Evolutionary conservation across 2,113 vertebrate genomes (phyloP), one percentile per base, ranked within the genome.

Genomic region (Tetrao urogallus): DNA sequence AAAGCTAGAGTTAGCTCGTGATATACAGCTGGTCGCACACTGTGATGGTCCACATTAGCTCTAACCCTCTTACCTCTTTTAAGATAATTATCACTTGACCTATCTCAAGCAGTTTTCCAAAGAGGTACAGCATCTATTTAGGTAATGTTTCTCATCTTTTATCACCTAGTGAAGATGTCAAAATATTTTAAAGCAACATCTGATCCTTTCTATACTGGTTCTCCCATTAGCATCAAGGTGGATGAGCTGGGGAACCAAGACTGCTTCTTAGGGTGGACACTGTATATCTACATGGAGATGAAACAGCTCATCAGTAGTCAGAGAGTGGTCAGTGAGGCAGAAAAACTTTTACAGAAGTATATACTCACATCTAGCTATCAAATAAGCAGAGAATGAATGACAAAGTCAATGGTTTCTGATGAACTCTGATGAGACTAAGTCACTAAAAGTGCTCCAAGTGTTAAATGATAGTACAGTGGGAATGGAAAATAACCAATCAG

Each of bases 301-400:
- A 86, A 54, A 64, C 0, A 3, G 36, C 63, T 43, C 11, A 27
- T 32, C 1, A 1, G 14, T 32, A 57, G 65, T 32, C 1, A 0
- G 28, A 47, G 47, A 54, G 64, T 8, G 21, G 30, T 19, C 56
- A 80, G 18, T 0, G 1, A 47, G 43, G 25, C 32, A 48, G n/a
- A n/a, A 65, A 50, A 54, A 6, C 27, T 13, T 54, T 70, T 22
- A 45, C 25, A 65, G n/a, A 70, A 6, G 10, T 60, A 47, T 28
- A 17, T 28, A 79, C 20, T 45, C 30, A 27, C 14, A 75, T 34
- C 30, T 58, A 80, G 36, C 6, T 38, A 60, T 7, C 21, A 48
- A 65, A 14, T 13, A 65, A 65, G 38, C 1, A 60, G 17, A 52
- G 19, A 79, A 32, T 9, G 17, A 70, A 58, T 7, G 18, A 64